Percentiles rank a stretch among this genome's conserved stretches.
phyloP scores from a whole-genome alignment of 2,113 vertebrate genomes.

The Perognathus longimembris region DNA sequence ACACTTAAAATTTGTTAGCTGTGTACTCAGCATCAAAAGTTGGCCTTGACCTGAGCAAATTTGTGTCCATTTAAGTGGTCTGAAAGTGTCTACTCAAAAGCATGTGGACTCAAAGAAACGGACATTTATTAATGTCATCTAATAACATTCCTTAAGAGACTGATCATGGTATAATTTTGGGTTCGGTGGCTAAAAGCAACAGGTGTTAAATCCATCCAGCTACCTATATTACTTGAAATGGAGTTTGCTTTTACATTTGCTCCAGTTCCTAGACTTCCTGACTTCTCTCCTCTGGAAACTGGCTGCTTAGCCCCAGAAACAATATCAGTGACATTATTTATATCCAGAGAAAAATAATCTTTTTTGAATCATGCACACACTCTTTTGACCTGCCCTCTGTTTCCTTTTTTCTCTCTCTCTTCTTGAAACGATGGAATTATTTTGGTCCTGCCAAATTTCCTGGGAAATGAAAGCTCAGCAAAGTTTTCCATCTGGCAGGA shows the following conservation, averaged over 20 bases:
- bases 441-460: slow-evolving; percentile 41
- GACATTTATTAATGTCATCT: background rate
- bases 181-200: background rate
- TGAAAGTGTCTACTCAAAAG: background rate
- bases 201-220: background rate
- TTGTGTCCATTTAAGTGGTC: background rate
- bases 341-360: background rate
- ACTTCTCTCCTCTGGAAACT: background rate
- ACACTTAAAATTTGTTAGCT: background rate
- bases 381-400: slow-evolving; percentile 32
- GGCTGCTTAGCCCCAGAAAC: background rate
- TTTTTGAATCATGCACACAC: background rate
- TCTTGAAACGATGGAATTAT: slow-evolving; percentile 21
- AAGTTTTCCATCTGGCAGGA: slow-evolving; percentile 57
- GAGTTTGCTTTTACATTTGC: background rate
- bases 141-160: background rate
- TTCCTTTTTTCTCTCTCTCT: slow-evolving; percentile 16
- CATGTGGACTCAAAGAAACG: background rate
- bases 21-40: background rate
- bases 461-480: slow-evolving; percentile 55
- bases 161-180: background rate
- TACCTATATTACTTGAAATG: background rate
- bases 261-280: background rate
- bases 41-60: background rate
- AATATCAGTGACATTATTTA: slow-evolving; percentile 9